Evolutionary conservation across 2,113 vertebrate genomes (phyloP).

Genomic region (Protomyctophum bolini): DNA sequence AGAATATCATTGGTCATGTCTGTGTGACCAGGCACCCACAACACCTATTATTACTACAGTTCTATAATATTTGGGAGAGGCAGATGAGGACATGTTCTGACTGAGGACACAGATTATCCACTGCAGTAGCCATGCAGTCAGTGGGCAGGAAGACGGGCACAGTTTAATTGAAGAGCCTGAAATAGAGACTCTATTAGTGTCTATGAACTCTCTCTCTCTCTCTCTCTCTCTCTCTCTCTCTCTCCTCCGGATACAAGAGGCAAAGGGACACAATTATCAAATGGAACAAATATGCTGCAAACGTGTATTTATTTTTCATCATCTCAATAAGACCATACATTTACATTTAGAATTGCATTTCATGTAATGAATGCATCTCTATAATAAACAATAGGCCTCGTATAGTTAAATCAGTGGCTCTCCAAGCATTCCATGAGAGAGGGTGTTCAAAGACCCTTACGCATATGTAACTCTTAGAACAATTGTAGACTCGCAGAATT

Average conservation of each 20-base stretch:
- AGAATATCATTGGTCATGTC: too few relatives aligned
- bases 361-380: too few relatives aligned
- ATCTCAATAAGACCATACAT: background rate
- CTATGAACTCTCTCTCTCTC: conserved; percentile 49
- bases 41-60: background rate
- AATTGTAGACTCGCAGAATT: too few relatives aligned
- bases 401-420: too few relatives aligned
- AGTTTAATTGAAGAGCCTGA: conserved; percentile 70
- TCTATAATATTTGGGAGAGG: conserved; percentile 28
- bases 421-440: too few relatives aligned
- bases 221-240: conserved; percentile 52
- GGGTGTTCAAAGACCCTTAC: too few relatives aligned
- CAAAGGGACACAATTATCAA: conserved; percentile 36
- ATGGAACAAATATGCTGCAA: conserved; percentile 43
- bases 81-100: conserved; percentile 32
- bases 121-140: conserved; percentile 50
- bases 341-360: conserved; percentile 6
- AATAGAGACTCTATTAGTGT: conserved; percentile 67
- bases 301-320: conserved; percentile 8
- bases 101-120: conserved; percentile 45
- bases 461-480: too few relatives aligned
- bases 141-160: conserved; percentile 45
- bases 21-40: too few relatives aligned
- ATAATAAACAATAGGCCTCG: too few relatives aligned
- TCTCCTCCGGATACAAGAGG: conserved; percentile 47